Evolutionary conservation across 2,888 invertebrate genomes (phyloP).

Genomic region (Charanyca ferruginea): DNA sequence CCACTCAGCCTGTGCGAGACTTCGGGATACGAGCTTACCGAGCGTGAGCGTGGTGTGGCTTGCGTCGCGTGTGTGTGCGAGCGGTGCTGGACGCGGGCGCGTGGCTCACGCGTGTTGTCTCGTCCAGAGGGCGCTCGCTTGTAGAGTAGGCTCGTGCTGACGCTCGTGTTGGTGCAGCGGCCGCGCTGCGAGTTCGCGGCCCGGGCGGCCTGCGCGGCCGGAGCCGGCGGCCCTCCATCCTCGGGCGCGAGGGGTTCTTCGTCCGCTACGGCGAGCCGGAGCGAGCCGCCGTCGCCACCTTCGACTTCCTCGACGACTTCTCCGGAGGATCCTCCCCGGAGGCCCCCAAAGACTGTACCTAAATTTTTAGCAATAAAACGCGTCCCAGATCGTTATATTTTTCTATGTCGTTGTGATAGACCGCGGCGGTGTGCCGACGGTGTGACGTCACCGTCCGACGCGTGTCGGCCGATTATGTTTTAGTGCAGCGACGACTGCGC

Average conservation of each 20-base stretch:
- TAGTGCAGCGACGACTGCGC: constrained; percentile 74
- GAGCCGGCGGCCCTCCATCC: constrained; percentile 93
- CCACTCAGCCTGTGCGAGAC: not conserved
- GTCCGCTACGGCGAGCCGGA: constrained; percentile 95
- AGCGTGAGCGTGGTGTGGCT: constrained; percentile 23
- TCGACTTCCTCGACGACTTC: constrained; percentile 95
- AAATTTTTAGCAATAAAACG: constrained; percentile 80
- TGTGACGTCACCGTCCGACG: constrained; percentile 58
- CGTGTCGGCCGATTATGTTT: constrained; percentile 52
- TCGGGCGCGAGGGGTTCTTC: constrained; percentile 95
- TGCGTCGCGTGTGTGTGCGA: constrained; percentile 50
- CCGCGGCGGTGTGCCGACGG: constrained; percentile 61
- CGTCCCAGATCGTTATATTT: constrained; percentile 84
- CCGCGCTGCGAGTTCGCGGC: constrained; percentile 91
- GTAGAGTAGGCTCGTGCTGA: constrained; percentile 73
- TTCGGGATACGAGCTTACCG: constrained; percentile 23
- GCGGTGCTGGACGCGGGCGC: constrained; percentile 56
- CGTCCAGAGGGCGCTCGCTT: constrained; percentile 81
- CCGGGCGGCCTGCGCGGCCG: constrained; percentile 88
- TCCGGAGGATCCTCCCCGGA: constrained; percentile 85
- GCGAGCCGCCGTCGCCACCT: constrained; percentile 94
- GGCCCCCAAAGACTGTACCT: constrained; percentile 87
- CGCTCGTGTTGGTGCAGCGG: constrained; percentile 88
- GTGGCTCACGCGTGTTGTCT: constrained; percentile 78
- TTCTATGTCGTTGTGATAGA: constrained; percentile 82